Evolutionary conservation across 1,140 invertebrate genomes (phyloP).

Genomic region (Caerostris extrusa): DNA sequence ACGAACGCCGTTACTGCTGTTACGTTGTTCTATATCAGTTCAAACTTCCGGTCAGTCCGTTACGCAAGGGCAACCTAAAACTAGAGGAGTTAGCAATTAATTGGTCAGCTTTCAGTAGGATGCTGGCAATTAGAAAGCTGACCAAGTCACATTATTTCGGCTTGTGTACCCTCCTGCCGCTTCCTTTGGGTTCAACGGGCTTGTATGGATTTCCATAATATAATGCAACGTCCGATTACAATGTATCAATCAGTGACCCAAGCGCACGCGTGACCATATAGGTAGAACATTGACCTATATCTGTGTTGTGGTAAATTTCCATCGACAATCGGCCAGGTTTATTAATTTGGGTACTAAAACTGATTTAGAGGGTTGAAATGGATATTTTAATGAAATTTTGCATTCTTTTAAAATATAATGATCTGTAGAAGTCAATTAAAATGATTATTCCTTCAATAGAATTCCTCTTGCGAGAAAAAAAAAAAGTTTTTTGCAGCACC

Average conservation of each 20-base stretch:
- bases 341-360: background rate
- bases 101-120: background rate
- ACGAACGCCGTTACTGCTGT: background rate
- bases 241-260: constrained; percentile 38
- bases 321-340: background rate
- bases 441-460: too few species aligned
- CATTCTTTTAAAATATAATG: too few species aligned
- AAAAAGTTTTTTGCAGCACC: too few species aligned
- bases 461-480: too few species aligned
- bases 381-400: too few species aligned
- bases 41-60: constrained; percentile 2
- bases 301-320: background rate
- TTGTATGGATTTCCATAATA: constrained; percentile 36
- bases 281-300: constrained; percentile 53
- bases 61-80: constrained; percentile 49
- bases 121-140: constrained; percentile 37
- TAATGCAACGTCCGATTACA: constrained; percentile 24
- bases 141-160: background rate
- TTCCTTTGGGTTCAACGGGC: constrained; percentile 6
- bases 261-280: background rate
- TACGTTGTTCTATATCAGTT: constrained; percentile 17
- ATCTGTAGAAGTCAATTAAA: too few species aligned
- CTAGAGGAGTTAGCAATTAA: constrained; percentile 29
- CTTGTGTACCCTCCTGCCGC: background rate
- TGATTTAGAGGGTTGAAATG: too few species aligned